These are phyloP conservation scores for Irena cyanogastra DNA, from an alignment of 2,113 vertebrate species.

Conservation along the genomic window DNA sequence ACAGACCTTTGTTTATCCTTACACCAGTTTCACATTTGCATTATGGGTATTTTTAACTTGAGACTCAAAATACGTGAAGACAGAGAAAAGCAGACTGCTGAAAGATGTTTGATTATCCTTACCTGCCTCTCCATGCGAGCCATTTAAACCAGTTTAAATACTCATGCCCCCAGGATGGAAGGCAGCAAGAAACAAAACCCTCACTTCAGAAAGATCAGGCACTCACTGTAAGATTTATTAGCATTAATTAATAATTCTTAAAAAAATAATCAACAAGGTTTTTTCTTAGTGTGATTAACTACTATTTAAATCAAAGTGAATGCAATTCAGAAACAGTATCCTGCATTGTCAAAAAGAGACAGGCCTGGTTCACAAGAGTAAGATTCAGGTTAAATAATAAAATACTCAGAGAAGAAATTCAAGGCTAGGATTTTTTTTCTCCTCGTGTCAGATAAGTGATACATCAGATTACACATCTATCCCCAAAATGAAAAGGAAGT, in stretches of 20 bases:
- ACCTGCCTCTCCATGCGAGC: background rate
- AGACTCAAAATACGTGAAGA: background rate
- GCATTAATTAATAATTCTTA: background rate
- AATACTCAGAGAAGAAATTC: background rate
- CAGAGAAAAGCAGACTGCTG: background rate
- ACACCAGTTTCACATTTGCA: background rate
- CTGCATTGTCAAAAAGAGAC: background rate
- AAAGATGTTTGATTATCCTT: background rate
- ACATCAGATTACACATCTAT: background rate
- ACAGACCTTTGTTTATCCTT: background rate
- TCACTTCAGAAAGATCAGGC: background rate
- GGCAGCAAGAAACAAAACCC: background rate
- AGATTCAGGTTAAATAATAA: background rate
- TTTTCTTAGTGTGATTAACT: background rate
- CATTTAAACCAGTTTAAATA: background rate
- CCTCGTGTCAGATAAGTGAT: background rate
- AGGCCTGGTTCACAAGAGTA: background rate
- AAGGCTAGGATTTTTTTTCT: background rate
- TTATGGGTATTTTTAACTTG: background rate
- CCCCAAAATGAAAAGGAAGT: background rate
- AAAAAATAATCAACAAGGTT: accelerated
- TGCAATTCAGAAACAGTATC: background rate
- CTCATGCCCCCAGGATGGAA: background rate
- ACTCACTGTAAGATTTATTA: background rate
- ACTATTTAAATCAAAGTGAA: background rate